Base-by-base conservation (phyloP, 2,888 invertebrate genomes). In the Sphaerophoria rueppellii region DNA sequence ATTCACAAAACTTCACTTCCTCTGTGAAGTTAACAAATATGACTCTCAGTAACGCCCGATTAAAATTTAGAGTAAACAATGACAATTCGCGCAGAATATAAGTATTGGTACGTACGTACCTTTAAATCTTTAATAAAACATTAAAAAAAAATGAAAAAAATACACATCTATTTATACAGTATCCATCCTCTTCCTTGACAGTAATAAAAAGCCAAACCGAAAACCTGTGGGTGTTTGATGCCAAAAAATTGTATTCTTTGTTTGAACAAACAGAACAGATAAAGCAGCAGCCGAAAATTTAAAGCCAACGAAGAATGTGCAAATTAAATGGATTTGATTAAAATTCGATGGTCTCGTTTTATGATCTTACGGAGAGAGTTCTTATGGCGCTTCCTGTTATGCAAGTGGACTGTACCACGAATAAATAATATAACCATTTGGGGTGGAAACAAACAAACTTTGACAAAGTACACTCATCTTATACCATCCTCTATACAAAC, bases 311-410 rank as follows among this genome's bases (percentile, higher is more conserved):
- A 24, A 24, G 24, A 24, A 24, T 24, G 2, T 85, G 85, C 85
- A 85, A 85, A 85, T 85, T 85, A 81, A 85, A 85, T 85, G 85
- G 85, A 73, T 85, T 85, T 85, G 81, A 85, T 85, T 85, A 85
- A 85, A 85, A 81, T 85, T 85, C 85, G 85, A 85, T 85, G 85
- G 85, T 76, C 85, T 70, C 76, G 81, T 85, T 85, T 85, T 85
- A 85, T 85, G 85, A 85, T 81, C 69, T 65, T 70, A 70, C 70
- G 81, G 81, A 76, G 24, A 24, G 80, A 73, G 85, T 85, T 85
- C 81, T 85, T 85, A 85, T 85, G 81, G 85, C 85, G 80, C 81
- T 85, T 85, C 85, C 81, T 85, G 81, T 85, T 81, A 76, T 85
- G 85, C 80, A 81, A 85, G 85, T 85, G 67, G 85, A 76, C 85